These are phyloP conservation scores for Lagorchestes hirsutus DNA, from an alignment of 2,797 vertebrate genomes.

Conservation along the genomic window DNA sequence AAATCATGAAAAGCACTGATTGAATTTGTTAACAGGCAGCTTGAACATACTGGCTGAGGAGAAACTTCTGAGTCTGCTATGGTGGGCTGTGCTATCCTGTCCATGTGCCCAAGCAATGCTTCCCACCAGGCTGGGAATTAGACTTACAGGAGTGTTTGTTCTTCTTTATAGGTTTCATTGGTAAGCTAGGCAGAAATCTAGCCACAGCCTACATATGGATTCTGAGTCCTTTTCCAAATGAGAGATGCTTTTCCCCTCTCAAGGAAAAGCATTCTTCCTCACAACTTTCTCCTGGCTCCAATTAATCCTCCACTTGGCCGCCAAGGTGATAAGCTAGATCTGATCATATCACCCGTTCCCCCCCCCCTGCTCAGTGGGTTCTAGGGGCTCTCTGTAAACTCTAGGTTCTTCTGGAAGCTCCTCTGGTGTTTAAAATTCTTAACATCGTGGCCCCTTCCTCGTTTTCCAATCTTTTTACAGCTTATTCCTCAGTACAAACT, in stretches of 20 bases:
- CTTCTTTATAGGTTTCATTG: slow-evolving; percentile 19
- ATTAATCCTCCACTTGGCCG: neutral
- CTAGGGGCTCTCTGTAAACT: neutral
- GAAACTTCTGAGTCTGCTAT: slow-evolving; percentile 40
- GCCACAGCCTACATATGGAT: neutral
- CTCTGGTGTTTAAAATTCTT: neutral
- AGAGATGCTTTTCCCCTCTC: slow-evolving; percentile 10
- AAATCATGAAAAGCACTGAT: slow-evolving; percentile 68
- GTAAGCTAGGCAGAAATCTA: slow-evolving; percentile 45
- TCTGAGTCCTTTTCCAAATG: neutral
- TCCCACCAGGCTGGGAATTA: neutral
- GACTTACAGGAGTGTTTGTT: neutral
- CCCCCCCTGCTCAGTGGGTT: neutral
- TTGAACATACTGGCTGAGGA: slow-evolving; percentile 51
- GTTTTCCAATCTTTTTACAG: neutral
- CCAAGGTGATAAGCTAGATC: neutral
- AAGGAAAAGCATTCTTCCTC: slow-evolving; percentile 46
- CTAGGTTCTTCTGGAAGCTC: neutral
- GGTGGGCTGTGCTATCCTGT: slow-evolving; percentile 58
- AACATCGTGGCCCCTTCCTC: neutral
- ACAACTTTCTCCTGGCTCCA: neutral
- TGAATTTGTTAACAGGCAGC: slow-evolving; percentile 34
- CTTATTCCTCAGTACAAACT: neutral
- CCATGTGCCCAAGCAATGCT: neutral
- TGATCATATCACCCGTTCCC: neutral